Base-by-base conservation (phyloP, 2,888 invertebrate species). In the Acanthoscelides obtectus region DNA sequence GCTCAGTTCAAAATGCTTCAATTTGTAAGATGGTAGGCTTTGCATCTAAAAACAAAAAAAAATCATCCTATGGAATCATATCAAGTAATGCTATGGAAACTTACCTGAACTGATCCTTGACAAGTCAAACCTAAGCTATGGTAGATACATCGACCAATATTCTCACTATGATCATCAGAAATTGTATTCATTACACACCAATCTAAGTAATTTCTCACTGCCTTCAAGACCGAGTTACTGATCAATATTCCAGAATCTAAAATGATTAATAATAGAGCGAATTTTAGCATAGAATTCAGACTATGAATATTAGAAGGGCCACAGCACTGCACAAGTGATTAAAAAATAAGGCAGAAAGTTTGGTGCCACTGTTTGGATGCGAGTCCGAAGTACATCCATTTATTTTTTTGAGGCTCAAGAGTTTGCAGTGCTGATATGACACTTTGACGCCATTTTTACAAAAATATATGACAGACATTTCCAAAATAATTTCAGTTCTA, bases 151-250 rank as follows among this genome's bases (percentile, higher is more conserved):
- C 94, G 89, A n/a, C 96, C 97, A 75, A 97, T 88, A 87, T 96
- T 96, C 82, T 94, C 91, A 83, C 94, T 94, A 81, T 94, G 93
- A 79, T 91, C 92, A 75, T 92, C 91, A 0, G 95, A 94, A 81
- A 92, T 92, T 0, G 94, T 92, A 86, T 95, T 95, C 77, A 92
- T 92, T 21, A 95, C 93, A 84, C 97, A 97, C 94, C 96, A 96
- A 83, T 96, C 95, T 79, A 97, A 86, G 83, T 93, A 91, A 66
- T 87, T 88, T 80, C 93, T 91, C 79, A 97, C 89, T 75, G 92
- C 91, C 73, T 90, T 90, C 79, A 98, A 88, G 64, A 97, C 91
- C 0, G 94, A 94, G 86, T 95, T 95, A 73, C 97, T 97, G 71
- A 98, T 83, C 67, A 98, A 85, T 79, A 98, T 91, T 70, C 98